These are phyloP conservation scores for Aquatica leii DNA, from an alignment of 2,888 invertebrate species.

Conservation along the genomic window DNA sequence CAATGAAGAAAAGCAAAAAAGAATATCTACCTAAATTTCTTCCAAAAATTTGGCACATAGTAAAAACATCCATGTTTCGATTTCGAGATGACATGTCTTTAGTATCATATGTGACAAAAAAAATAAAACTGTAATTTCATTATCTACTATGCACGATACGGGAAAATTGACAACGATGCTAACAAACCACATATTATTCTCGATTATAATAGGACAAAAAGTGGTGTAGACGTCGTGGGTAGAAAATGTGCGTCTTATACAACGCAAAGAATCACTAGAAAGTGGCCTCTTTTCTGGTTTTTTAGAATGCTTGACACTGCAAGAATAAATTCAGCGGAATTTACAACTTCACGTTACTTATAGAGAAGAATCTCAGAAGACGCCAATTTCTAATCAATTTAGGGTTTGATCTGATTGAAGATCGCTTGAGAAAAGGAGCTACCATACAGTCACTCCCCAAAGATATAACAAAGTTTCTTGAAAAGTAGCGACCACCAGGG, in stretches of 20 bases:
- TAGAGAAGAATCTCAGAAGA: too few species aligned
- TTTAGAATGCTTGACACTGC: too few species aligned
- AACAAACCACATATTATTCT: conserved; percentile 40
- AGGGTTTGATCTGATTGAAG: too few species aligned
- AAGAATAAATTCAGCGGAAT: too few species aligned
- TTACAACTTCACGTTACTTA: too few species aligned
- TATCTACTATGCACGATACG: conserved; percentile 40
- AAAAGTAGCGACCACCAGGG: neutral
- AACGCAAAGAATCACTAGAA: neutral
- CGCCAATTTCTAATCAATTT: too few species aligned
- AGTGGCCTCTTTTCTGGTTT: too few species aligned
- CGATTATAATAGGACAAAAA: conserved; percentile 42
- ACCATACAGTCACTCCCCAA: too few species aligned
- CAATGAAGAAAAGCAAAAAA: neutral
- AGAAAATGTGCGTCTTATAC: conserved; percentile 11
- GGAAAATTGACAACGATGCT: conserved; percentile 33
- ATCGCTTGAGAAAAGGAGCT: too few species aligned
- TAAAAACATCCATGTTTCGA: conserved; percentile 28
- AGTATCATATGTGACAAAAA: conserved; percentile 40
- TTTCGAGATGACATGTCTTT: conserved; percentile 38
- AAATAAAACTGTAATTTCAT: conserved; percentile 37
- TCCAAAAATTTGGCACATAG: neutral
- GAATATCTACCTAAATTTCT: neutral
- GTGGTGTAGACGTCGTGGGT: conserved; percentile 36
- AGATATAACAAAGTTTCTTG: neutral